A percentile compares a stretch with the other conserved stretches of the same genome.
Evolutionary conservation across 2,113 vertebrate species (phyloP).

Genomic region (Lepisosteus osseus): DNA sequence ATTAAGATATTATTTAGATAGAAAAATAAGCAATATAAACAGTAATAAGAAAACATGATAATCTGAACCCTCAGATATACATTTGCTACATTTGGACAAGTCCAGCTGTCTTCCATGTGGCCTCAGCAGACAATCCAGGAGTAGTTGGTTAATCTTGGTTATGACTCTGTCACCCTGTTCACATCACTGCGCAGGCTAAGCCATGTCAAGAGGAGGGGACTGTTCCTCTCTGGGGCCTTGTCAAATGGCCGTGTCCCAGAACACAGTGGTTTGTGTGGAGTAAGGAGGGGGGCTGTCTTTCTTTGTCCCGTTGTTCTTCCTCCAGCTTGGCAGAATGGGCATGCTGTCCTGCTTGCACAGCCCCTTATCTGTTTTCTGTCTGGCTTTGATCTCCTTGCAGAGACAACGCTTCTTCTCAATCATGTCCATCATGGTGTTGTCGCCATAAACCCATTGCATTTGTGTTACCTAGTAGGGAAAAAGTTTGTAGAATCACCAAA

Average conservation of each 20-base stretch:
- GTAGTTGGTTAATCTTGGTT: constrained; percentile 37
- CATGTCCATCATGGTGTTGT: constrained; percentile 95
- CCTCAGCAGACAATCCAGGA: constrained; percentile 41
- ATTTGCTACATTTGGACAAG: constrained; percentile 61
- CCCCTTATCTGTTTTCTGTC: constrained; percentile 86
- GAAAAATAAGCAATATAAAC: constrained; percentile 70
- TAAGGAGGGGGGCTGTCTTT: constrained; percentile 90
- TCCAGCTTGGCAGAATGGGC: constrained; percentile 93
- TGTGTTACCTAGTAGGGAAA: constrained; percentile 68
- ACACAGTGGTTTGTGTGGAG: constrained; percentile 83
- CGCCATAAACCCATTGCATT: constrained; percentile 89
- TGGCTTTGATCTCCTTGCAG: constrained; percentile 92
- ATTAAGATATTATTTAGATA: constrained; percentile 61
- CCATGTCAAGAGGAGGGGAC: constrained; percentile 24
- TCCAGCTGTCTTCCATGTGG: constrained; percentile 42
- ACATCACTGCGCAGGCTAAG: constrained; percentile 35
- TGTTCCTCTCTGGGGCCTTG: constrained; percentile 25
- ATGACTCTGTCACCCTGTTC: constrained; percentile 40
- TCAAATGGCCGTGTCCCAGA: constrained; percentile 97
- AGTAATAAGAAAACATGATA: constrained; percentile 62
- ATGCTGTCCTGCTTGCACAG: constrained; percentile 95
- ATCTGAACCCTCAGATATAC: constrained; percentile 69
- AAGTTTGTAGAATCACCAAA: neutral
- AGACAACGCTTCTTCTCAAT: constrained; percentile 94
- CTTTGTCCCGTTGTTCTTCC: constrained; percentile 81